Base-by-base conservation (phyloP, 2,888 invertebrate genomes). In the Apodemia hepburni region DNA sequence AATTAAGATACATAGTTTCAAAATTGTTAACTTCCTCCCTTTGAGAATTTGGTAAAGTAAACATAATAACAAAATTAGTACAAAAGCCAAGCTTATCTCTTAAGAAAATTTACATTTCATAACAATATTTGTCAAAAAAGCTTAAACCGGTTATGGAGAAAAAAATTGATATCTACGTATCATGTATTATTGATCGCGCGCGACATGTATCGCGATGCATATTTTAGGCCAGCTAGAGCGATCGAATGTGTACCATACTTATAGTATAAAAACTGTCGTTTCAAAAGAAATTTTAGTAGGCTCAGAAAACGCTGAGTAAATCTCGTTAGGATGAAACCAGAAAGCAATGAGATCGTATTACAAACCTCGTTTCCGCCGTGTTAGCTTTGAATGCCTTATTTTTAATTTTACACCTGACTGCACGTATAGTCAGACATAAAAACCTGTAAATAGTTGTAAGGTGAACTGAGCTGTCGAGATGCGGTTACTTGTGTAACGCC, bases 261-360 rank as follows among this genome's bases (percentile, higher is more conserved):
- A n/a, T 42, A 15, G n/a, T 15, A 42, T 42, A 15, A 45, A n/a
- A 58, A 17, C 22, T 58, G n/a, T 58, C 35, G n/a, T 29, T 33
- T 15, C 29, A 42, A n/a, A 60, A 27, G 18, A 18, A 38, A 59
- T 18, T 22, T 79, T 79, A 71, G 77, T 77, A 70, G 73, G 69
- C 73, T 75, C 81, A 83, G 78, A 73, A 72, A 75, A 70, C 67
- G 72, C 72, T 75, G 74, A 72, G 76, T 75, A 78, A 83, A 87
- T 87, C 88, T 87, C 80, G 85, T 87, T 87, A 86, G 69, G 79
- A 57, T 57, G 27, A 57, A 27, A 57, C 29, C 54, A 57, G 75
- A 82, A 80, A 83, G 84, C 81, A 76, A 72, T 72, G 75, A n/a
- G 79, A 84, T 88, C 83, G 73, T 74, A 79, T 87, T 87, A 83